Evolutionary conservation across 2,888 invertebrate species (phyloP).

Genomic region (Argyresthia goedartella): DNA sequence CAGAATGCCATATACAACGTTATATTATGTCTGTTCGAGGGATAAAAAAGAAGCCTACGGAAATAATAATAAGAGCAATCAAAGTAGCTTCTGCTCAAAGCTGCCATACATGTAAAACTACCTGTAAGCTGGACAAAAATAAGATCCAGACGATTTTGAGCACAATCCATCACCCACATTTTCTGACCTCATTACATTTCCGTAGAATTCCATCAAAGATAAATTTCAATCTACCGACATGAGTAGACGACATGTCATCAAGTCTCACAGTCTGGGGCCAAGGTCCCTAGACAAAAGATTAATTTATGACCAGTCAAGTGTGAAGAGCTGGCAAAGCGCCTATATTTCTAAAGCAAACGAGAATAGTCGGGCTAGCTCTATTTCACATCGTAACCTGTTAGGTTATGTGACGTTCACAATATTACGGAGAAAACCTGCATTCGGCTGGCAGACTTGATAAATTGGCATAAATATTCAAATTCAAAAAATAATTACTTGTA

Average conservation of each 20-base stretch:
- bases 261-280: not conserved
- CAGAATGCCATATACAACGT: too few relatives aligned
- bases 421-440: not conserved
- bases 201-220: not conserved
- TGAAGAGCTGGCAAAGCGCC: not conserved
- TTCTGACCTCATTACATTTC: not conserved
- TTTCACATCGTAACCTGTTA: not conserved
- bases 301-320: slow-evolving; percentile 5
- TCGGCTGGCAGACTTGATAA: not conserved
- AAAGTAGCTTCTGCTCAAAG: too few relatives aligned
- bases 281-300: not conserved
- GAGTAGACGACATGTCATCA: not conserved
- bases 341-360: not conserved
- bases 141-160: too few relatives aligned
- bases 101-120: too few relatives aligned
- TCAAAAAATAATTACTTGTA: too few relatives aligned
- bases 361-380: not conserved
- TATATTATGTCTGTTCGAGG: too few relatives aligned
- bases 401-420: not conserved
- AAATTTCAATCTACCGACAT: not conserved
- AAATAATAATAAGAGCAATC: too few relatives aligned
- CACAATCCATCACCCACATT: not conserved
- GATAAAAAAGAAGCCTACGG: too few relatives aligned
- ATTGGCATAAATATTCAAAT: too few relatives aligned
- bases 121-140: too few relatives aligned